These are phyloP conservation scores for Bothrops jararaca DNA, from an alignment of 2,113 vertebrate species.

Conservation along the genomic window DNA sequence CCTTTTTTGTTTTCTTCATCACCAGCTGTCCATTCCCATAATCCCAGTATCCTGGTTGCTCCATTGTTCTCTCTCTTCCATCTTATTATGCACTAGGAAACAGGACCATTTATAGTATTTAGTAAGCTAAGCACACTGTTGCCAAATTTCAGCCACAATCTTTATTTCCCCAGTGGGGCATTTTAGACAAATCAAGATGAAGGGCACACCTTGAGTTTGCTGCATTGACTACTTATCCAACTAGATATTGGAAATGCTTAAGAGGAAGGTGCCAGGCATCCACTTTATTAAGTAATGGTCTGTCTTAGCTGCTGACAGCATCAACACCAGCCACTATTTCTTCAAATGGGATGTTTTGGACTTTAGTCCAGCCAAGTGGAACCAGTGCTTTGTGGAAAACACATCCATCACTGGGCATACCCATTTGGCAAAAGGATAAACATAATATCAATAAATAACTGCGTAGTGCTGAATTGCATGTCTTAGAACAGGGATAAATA, in stretches of 20 bases:
- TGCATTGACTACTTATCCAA: background rate
- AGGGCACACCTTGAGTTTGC: background rate
- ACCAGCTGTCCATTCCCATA: too few relatives aligned
- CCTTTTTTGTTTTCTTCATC: too few relatives aligned
- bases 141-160: background rate
- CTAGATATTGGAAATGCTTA: background rate
- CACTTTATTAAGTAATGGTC: background rate
- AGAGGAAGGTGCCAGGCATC: background rate
- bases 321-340: background rate
- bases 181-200: background rate
- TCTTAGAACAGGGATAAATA: background rate
- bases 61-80: too few relatives aligned
- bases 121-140: background rate
- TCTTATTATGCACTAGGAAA: too few relatives aligned
- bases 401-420: background rate
- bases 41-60: too few relatives aligned
- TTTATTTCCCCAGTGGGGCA: background rate
- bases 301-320: background rate
- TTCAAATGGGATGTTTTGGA: background rate
- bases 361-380: background rate
- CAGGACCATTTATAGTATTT: too few relatives aligned
- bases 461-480: background rate
- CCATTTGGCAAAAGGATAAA: background rate
- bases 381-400: background rate
- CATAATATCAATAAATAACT: background rate